Evolutionary conservation across 2,888 invertebrate species (phyloP), one percentile per base, ranked within the genome.

Genomic region (Brachylomia viminalis): DNA sequence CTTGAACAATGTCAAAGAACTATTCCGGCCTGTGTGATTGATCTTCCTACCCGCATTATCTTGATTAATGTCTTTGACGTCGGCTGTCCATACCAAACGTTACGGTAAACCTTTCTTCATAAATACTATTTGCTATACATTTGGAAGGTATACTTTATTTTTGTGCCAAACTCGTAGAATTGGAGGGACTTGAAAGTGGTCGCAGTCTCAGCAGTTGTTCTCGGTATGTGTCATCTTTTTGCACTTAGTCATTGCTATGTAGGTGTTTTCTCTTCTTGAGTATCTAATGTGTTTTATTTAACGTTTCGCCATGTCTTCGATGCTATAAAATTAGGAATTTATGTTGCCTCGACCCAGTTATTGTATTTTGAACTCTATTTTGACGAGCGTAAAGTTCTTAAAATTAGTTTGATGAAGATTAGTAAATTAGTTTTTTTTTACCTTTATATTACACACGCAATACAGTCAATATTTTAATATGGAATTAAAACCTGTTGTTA

Each of bases 61-160:
- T 83, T 86, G 87, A 86, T 86, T 83, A 86, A 86, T 86, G 87
- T 85, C 75, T 80, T 67, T 80, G 85, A 85, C 72, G 76, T 58
- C 77, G 71, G 65, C 85, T 85, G 87, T 86, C 87, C 75, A 70
- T 64, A 80, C 65, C 80, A 83, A 84, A 75, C 78, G 69, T 56
- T 75, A 72, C 56, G 52, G 49, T 69, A 47, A 71, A 72, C 81
- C 61, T 73, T 69, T 45, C 61, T 23, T 65, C 47, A 52, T 56
- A n/a, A n/a, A 20, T 13, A 79, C 59, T 69, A 78, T 73, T 82
- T 77, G 30, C 59, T 66, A 42, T 33, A 72, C 38, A 58, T 62
- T 62, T 61, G n/a, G 47, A 20, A 30, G 23, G 66, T 38, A n/a
- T 23, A 42, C 23, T 27, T 23, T 65, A 23, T 2, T 30, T 17